A percentile compares a stretch with the other conserved stretches of the same genome.
Evolutionary conservation across 2,113 vertebrate genomes (phyloP).

Genomic region (Macquaria australasica): DNA sequence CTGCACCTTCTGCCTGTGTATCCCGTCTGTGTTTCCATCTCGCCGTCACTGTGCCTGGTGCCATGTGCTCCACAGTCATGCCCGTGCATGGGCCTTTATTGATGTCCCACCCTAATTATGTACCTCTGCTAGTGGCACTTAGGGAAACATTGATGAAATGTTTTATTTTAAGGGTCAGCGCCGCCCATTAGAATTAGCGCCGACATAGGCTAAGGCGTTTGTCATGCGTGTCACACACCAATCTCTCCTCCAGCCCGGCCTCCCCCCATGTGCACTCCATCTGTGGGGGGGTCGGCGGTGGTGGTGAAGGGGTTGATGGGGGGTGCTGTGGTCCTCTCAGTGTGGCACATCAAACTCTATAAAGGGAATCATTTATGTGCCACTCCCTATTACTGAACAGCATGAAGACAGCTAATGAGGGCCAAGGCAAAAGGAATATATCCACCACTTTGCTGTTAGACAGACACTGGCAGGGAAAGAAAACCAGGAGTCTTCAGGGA

Average conservation of each 20-base stretch:
- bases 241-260: conserved; percentile 55
- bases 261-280: conserved; percentile 66
- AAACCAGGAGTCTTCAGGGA: conserved; percentile 83
- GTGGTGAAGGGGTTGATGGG: conserved; percentile 56
- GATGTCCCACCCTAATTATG: conserved; percentile 77
- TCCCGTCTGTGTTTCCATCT: conserved; percentile 58
- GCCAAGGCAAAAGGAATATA: conserved; percentile 86
- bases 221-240: conserved; percentile 82
- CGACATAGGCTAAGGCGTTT: conserved; percentile 71
- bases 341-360: conserved; percentile 91
- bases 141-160: conserved; percentile 79
- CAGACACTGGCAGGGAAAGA: conserved; percentile 83
- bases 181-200: conserved; percentile 82
- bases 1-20: conserved; percentile 59
- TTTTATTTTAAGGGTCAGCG: conserved; percentile 82
- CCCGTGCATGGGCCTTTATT: conserved; percentile 46
- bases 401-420: conserved; percentile 92
- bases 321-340: conserved; percentile 86
- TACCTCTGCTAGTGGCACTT: conserved; percentile 79
- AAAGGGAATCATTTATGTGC: conserved; percentile 94
- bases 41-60: conserved; percentile 18
- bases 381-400: conserved; percentile 90
- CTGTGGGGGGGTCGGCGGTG: conserved; percentile 26
- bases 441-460: conserved; percentile 85
- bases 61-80: conserved; percentile 34